A percentile compares a stretch with the other conserved stretches of the same genome.
phyloP scores from a whole-genome alignment of 2,797 vertebrate species.

The Neoniphon sammara region DNA sequence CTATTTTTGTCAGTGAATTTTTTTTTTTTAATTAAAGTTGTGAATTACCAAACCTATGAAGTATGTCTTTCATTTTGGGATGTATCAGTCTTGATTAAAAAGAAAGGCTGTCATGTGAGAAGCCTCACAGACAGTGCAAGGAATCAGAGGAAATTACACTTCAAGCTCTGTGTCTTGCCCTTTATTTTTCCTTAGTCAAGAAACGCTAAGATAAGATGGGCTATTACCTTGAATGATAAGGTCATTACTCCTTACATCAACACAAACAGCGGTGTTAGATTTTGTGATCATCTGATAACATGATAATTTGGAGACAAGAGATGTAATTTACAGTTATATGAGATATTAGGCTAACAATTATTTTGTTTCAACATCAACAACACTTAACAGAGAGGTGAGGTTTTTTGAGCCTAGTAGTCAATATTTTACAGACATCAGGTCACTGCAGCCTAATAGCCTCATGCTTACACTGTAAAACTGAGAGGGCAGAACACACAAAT shows the following conservation, averaged over 20 bases:
- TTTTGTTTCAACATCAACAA: neutral
- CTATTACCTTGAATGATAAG: neutral
- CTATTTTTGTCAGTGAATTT: neutral
- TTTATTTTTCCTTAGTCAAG: neutral
- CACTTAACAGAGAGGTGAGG: neutral
- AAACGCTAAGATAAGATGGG: neutral
- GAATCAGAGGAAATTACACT: too few relatives aligned
- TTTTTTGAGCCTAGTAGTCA: too few relatives aligned
- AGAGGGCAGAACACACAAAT: too few relatives aligned
- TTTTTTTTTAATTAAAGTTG: too few relatives aligned
- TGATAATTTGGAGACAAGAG: neutral
- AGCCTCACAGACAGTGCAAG: neutral
- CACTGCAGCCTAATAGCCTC: too few relatives aligned
- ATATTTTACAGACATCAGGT: too few relatives aligned
- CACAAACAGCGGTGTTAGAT: slow-evolving; percentile 7
- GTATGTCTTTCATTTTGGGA: neutral
- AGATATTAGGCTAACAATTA: neutral
- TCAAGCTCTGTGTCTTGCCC: too few relatives aligned
- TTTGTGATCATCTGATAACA: neutral
- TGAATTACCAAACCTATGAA: neutral
- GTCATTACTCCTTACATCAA: slow-evolving; percentile 2
- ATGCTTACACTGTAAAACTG: too few relatives aligned
- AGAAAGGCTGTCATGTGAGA: neutral
- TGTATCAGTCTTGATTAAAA: neutral
- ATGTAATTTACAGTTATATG: neutral